These are phyloP conservation scores for Zaprionus ornatus DNA, from an alignment of 1,140 invertebrate species.

Conservation along the genomic window DNA sequence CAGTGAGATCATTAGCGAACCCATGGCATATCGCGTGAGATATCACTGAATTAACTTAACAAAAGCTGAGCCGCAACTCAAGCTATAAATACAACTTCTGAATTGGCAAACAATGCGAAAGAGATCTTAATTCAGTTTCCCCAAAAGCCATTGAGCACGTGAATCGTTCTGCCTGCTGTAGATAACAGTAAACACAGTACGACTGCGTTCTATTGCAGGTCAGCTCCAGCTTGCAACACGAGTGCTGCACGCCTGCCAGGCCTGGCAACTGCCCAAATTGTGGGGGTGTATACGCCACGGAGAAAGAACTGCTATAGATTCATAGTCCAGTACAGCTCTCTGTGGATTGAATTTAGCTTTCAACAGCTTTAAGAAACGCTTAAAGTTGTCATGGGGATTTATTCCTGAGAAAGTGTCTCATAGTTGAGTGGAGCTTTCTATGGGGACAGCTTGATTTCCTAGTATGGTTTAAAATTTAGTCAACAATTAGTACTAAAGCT, in stretches of 20 bases:
- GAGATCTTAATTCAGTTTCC: constrained; percentile 13
- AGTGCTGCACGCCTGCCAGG: neutral
- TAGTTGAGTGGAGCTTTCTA: too few relatives aligned
- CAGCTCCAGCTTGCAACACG: constrained; percentile 1
- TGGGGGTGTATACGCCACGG: neutral
- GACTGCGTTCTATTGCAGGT: constrained; percentile 2
- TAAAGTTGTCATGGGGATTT: neutral
- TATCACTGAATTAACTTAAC: neutral
- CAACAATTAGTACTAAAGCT: too few relatives aligned
- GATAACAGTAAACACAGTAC: neutral
- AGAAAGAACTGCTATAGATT: too few relatives aligned
- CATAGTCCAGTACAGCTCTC: neutral
- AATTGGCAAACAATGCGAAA: constrained; percentile 62
- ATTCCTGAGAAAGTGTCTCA: too few relatives aligned
- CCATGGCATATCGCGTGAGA: constrained; percentile 2
- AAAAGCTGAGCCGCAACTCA: neutral
- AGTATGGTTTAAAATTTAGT: too few relatives aligned
- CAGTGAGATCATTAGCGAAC: constrained; percentile 1
- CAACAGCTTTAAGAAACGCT: neutral
- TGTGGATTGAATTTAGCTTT: neutral
- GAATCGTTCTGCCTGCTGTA: neutral
- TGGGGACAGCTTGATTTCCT: too few relatives aligned
- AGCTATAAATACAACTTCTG: constrained; percentile 13
- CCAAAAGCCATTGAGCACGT: neutral
- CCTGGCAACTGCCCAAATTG: neutral